Conservation (phyloP, 2,797 vertebrate genomes). For the Spheniscus humboldti region DNA sequence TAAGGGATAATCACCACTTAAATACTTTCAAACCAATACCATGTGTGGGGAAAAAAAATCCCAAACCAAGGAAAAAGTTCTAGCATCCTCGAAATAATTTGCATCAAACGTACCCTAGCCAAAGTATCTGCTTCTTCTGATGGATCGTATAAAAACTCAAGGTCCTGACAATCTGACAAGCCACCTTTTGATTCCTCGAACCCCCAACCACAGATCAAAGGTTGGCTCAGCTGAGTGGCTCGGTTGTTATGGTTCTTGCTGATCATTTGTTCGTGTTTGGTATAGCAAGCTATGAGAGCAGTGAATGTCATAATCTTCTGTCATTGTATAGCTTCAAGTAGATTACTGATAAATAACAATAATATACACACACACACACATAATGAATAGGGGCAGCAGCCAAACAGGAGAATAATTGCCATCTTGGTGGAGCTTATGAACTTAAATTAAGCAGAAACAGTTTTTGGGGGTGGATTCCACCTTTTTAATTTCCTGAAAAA, state of each 20-base stretch:
- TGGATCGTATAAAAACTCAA: background rate
- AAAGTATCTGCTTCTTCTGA: background rate
- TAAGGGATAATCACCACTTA: slow-evolving; percentile 50
- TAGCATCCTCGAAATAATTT: background rate
- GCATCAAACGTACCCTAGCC: background rate
- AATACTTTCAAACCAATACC: slow-evolving; percentile 23
- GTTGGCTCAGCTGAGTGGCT: background rate
- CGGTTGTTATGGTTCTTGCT: background rate
- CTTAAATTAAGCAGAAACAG: background rate
- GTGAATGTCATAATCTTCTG: background rate
- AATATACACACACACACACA: background rate
- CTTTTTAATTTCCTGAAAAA: slow-evolving; percentile 1
- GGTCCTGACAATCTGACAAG: background rate
- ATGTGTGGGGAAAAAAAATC: background rate
- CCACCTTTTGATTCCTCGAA: background rate
- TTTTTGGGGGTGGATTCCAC: background rate
- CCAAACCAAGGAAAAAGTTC: background rate
- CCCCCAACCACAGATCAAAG: background rate
- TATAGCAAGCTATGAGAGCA: background rate
- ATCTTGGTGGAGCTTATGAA: background rate
- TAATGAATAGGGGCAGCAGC: background rate
- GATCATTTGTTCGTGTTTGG: background rate
- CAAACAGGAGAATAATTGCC: background rate
- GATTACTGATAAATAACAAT: slow-evolving; percentile 9
- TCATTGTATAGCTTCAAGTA: background rate